phyloP scores from a whole-genome alignment of 2,888 invertebrate genomes.

The Bursaphelenchus okinawaensis region DNA sequence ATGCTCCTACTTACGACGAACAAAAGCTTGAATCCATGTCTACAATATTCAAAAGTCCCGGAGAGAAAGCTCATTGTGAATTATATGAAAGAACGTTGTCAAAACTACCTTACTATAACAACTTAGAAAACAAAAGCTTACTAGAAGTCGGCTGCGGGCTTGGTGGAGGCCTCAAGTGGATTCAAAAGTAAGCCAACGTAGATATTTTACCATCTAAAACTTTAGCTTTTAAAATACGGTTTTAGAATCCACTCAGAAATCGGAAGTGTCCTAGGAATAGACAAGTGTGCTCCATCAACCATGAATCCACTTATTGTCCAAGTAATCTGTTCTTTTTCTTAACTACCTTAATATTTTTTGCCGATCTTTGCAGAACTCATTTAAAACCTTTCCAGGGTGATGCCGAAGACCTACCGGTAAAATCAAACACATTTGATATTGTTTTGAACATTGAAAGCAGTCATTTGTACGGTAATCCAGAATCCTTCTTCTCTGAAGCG shows the following conservation, averaged over 20 bases:
- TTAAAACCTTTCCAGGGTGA: constrained; percentile 24
- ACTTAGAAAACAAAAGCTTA: constrained; percentile 28
- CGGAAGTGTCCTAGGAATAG: constrained; percentile 29
- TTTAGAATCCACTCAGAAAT: constrained; percentile 39
- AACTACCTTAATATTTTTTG: background rate
- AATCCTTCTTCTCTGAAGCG: constrained; percentile 38
- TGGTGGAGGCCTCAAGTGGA: constrained; percentile 42
- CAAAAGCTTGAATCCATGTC: constrained; percentile 1
- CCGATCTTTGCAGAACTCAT: background rate
- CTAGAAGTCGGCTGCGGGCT: constrained; percentile 49
- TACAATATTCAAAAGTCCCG: constrained; percentile 2
- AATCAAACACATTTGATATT: constrained; percentile 26
- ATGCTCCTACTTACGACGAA: constrained; percentile 30
- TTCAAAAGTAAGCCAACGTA: constrained; percentile 28
- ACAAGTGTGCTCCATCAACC: constrained; percentile 5
- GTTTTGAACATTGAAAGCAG: constrained; percentile 46
- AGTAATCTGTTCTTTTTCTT: background rate
- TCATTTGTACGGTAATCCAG: constrained; percentile 36
- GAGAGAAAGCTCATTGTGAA: constrained; percentile 30
- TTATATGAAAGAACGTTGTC: constrained; percentile 46
- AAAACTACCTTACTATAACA: constrained; percentile 36
- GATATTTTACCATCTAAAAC: constrained; percentile 4
- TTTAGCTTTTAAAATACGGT: constrained; percentile 4
- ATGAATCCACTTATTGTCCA: background rate
- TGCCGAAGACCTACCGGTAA: constrained; percentile 33